Evolutionary conservation across 2,113 vertebrate genomes (phyloP).

Genomic region (Cryptomyrus ogoouensis): DNA sequence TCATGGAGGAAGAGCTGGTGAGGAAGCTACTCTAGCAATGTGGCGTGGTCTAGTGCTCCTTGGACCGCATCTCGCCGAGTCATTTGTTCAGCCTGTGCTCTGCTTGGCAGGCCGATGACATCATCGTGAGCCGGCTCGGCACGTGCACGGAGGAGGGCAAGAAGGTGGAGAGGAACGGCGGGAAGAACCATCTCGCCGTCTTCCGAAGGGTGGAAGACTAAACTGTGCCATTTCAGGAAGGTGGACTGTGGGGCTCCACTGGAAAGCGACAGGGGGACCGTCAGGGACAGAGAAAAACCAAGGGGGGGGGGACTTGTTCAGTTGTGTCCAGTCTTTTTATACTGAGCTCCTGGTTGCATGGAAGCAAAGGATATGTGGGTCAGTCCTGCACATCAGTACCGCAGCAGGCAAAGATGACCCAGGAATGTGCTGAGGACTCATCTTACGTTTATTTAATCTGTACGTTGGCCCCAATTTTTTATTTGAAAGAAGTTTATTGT

Average conservation of each 20-base stretch:
- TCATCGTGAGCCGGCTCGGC: constrained; percentile 68
- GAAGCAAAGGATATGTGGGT: not conserved
- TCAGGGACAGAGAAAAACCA: not conserved
- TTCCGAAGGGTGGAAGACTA: constrained; percentile 68
- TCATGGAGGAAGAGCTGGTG: constrained; percentile 75
- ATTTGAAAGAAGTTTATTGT: not conserved
- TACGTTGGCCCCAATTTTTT: not conserved
- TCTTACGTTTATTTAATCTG: not conserved
- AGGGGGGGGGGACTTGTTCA: not conserved
- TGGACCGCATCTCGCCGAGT: not conserved
- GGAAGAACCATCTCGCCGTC: constrained; percentile 76
- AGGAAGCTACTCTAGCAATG: constrained; percentile 23
- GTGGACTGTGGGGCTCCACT: no score
- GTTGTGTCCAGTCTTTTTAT: not conserved
- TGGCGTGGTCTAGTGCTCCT: not conserved
- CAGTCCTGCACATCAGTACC: not conserved
- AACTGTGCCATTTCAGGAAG: not conserved
- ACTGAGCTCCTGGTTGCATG: not conserved
- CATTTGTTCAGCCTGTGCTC: not conserved
- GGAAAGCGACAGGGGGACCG: rapidly evolving
- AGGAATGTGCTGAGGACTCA: not conserved
- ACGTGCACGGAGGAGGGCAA: constrained; percentile 84
- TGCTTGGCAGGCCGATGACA: constrained; percentile 61
- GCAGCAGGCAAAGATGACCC: not conserved
- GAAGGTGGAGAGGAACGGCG: constrained; percentile 79